Evolutionary conservation across 2,113 vertebrate genomes (phyloP).

Genomic region (Acrocephalus kingi): DNA sequence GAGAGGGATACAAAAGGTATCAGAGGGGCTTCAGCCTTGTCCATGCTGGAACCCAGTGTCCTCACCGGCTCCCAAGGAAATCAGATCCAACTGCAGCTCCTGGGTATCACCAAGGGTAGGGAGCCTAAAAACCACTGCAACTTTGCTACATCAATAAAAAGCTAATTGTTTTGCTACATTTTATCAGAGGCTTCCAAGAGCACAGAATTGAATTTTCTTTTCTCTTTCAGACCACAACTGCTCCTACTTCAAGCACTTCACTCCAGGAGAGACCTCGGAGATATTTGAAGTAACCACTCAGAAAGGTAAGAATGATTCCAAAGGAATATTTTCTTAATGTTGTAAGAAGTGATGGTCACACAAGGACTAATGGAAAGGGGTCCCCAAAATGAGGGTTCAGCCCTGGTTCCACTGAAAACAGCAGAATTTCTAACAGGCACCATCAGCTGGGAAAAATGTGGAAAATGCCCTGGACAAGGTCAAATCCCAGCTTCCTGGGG

Average conservation of each 20-base stretch:
- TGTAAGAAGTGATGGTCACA: neutral
- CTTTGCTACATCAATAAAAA: neutral
- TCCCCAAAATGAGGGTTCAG: neutral
- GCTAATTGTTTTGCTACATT: neutral
- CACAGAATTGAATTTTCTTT: neutral
- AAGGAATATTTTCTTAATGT: neutral
- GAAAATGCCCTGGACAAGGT: neutral
- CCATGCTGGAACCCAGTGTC: accelerated
- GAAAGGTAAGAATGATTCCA: slow-evolving; percentile 79
- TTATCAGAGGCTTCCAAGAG: neutral
- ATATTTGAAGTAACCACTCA: slow-evolving; percentile 93
- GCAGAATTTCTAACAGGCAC: neutral
- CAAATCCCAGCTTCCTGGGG: neutral
- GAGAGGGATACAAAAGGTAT: neutral
- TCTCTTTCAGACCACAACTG: slow-evolving; percentile 85
- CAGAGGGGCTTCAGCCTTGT: neutral
- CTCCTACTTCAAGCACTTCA: slow-evolving; percentile 94
- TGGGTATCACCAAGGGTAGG: neutral
- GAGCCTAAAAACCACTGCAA: neutral
- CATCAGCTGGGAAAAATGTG: neutral
- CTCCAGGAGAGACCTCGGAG: slow-evolving; percentile 84
- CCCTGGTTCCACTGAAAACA: neutral
- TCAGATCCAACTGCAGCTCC: neutral
- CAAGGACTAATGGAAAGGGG: neutral
- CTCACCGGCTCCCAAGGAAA: neutral